These are phyloP conservation scores for Leucopsar rothschildi DNA, from an alignment of 2,113 vertebrate genomes.

Conservation along the genomic window DNA sequence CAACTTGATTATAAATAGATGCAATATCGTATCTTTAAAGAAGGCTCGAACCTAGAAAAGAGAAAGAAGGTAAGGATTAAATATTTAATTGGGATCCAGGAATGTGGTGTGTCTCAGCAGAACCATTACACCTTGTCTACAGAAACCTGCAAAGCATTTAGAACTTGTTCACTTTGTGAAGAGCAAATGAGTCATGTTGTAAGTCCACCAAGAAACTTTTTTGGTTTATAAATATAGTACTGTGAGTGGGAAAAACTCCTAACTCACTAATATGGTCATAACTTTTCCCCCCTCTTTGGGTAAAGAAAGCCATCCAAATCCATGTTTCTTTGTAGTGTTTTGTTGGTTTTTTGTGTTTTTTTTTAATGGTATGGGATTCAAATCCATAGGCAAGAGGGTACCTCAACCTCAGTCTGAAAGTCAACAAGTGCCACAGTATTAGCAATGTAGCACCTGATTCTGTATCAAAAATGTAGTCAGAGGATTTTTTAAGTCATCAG, in stretches of 20 bases:
- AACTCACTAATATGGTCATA: background rate
- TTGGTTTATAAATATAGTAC: background rate
- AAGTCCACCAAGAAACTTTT: background rate
- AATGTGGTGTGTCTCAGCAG: background rate
- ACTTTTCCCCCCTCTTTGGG: background rate
- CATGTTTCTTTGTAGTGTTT: background rate
- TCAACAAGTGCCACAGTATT: background rate
- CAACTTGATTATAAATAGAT: background rate
- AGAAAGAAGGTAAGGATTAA: background rate
- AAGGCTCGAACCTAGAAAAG: background rate
- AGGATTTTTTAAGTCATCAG: background rate
- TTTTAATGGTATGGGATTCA: background rate
- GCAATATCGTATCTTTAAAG: background rate
- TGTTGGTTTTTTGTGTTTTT: background rate
- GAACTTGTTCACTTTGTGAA: background rate
- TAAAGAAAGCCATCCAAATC: background rate
- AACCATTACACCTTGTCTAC: background rate
- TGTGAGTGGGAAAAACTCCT: background rate
- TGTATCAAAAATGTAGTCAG: background rate
- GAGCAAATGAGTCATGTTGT: background rate
- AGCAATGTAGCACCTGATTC: background rate
- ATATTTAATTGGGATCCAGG: background rate
- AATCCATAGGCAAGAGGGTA: background rate
- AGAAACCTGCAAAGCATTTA: background rate
- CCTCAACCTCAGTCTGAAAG: background rate